These are phyloP conservation scores for Xestoiulus laeticollis DNA, from an alignment of 2,888 invertebrate species.

Conservation along the genomic window DNA sequence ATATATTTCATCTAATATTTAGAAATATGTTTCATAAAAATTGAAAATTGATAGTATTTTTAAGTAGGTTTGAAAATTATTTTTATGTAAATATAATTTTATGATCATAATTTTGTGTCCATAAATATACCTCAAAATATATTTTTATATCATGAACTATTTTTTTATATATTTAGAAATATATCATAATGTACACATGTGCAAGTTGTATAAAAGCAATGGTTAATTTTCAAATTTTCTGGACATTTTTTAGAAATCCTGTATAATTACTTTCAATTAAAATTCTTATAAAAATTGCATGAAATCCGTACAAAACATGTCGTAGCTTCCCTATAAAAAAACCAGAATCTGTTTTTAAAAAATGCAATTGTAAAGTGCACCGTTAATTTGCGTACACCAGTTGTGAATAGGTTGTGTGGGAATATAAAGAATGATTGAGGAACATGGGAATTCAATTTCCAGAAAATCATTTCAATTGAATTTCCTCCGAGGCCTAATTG, in stretches of 20 bases:
- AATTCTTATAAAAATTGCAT: not conserved
- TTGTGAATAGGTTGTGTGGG: not conserved
- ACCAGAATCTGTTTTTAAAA: not conserved
- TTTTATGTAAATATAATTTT: too few species aligned
- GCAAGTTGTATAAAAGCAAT: too few species aligned
- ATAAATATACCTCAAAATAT: too few species aligned
- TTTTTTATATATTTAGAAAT: too few species aligned
- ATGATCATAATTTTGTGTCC: too few species aligned
- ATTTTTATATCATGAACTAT: too few species aligned
- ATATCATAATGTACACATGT: too few species aligned
- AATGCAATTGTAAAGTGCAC: not conserved
- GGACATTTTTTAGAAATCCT: not conserved
- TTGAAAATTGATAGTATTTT: too few species aligned
- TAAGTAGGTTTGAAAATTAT: too few species aligned
- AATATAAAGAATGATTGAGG: not conserved
- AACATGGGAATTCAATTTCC: conserved; percentile 14
- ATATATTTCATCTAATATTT: too few species aligned
- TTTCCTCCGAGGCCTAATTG: not conserved
- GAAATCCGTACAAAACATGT: not conserved
- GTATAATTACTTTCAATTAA: not conserved
- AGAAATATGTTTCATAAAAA: too few species aligned
- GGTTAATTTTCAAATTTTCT: too few species aligned
- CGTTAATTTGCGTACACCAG: not conserved
- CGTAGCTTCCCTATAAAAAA: not conserved
- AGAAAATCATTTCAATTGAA: conserved; percentile 21